phyloP scores from a whole-genome alignment of 2,888 invertebrate species.

The Dryobotodes eremita region DNA sequence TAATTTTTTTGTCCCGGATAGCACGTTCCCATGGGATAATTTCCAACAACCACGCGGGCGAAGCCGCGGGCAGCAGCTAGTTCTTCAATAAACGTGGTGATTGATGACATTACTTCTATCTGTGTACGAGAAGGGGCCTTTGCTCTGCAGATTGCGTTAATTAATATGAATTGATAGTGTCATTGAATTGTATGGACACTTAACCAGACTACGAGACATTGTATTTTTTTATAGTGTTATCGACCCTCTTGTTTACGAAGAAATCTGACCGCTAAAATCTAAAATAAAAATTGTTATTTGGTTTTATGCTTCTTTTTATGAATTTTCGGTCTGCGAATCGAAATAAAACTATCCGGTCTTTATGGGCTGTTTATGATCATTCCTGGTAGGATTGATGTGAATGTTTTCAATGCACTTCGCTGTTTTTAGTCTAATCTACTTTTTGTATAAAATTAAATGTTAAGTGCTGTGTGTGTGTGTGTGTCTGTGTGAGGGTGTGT shows the following conservation, averaged over 20 bases:
- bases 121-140: not conserved
- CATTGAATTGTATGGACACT: constrained; percentile 1
- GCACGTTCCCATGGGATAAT: too few relatives aligned
- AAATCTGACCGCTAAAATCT: not conserved
- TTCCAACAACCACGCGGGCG: too few relatives aligned
- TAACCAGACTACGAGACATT: not conserved
- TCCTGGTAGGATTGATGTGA: not conserved
- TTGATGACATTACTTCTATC: not conserved
- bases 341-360: constrained; percentile 23
- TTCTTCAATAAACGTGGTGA: not conserved
- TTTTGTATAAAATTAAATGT: not conserved
- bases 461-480: too few relatives aligned
- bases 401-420: not conserved
- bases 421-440: not conserved
- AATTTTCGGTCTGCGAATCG: constrained; percentile 18
- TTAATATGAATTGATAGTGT: constrained; percentile 5
- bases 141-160: not conserved
- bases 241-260: constrained; percentile 26
- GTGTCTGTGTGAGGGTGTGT: too few relatives aligned
- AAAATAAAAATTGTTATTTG: not conserved
- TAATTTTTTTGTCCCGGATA: too few relatives aligned
- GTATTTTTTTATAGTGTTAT: constrained; percentile 18
- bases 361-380: constrained; percentile 32
- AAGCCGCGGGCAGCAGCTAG: too few relatives aligned
- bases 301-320: constrained; percentile 34